phyloP scores from a whole-genome alignment of 1,140 invertebrate genomes.

The Drosophila paulistorum region DNA sequence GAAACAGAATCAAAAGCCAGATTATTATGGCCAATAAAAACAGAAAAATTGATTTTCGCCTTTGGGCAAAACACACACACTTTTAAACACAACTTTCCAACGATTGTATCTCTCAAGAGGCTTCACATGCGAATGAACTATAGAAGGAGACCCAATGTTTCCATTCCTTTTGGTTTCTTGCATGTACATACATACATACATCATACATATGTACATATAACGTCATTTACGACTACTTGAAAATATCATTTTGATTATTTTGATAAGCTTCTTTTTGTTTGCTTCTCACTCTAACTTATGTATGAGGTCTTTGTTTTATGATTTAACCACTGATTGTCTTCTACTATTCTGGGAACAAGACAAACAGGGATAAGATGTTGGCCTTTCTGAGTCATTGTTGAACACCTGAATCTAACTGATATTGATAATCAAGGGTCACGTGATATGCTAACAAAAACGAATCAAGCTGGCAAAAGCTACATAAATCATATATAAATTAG shows the following conservation, averaged over 20 bases:
- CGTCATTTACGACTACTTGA: too few relatives aligned
- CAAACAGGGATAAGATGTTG: neutral
- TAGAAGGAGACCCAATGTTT: slow-evolving; percentile 26
- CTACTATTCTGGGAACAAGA: slow-evolving; percentile 1
- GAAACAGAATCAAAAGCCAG: slow-evolving; percentile 8
- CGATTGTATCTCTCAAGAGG: slow-evolving; percentile 44
- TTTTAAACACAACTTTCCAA: neutral
- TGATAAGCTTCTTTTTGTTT: slow-evolving; percentile 7
- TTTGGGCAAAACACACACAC: neutral
- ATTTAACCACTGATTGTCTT: slow-evolving; percentile 2
- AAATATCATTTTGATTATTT: slow-evolving; percentile 4
- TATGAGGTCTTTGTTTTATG: slow-evolving; percentile 5
- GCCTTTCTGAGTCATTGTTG: neutral
- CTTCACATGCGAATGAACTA: slow-evolving; percentile 3
- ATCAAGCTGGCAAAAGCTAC: too few relatives aligned
- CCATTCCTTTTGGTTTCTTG: slow-evolving; percentile 19
- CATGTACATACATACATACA: neutral
- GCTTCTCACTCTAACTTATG: neutral
- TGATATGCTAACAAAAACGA: too few relatives aligned
- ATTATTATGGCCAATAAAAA: neutral
- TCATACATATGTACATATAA: neutral
- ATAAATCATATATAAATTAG: too few relatives aligned
- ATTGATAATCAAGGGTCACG: neutral
- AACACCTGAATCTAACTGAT: neutral
- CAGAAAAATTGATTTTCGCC: neutral